A percentile compares a stretch with the other conserved stretches of the same genome.
Evolutionary conservation across 2,113 vertebrate species (phyloP).

Genomic region (Neogobius melanostomus): DNA sequence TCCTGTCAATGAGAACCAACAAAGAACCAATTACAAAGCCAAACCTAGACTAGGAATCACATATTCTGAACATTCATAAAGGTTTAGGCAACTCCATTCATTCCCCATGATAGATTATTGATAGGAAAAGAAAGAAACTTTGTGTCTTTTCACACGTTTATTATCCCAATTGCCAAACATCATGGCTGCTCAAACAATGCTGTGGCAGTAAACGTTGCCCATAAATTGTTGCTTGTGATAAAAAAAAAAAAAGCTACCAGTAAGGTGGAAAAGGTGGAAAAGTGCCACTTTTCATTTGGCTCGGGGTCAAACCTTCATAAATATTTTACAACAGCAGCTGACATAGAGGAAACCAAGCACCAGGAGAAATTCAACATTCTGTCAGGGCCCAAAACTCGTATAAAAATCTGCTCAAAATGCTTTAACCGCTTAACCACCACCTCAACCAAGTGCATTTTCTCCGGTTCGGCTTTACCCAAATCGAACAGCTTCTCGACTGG

Average conservation of each 20-base stretch:
- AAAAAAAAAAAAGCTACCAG: slow-evolving; percentile 3
- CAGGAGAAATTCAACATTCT: background rate
- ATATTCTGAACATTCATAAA: background rate
- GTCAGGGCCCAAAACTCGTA: background rate
- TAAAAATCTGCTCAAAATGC: too few relatives aligned
- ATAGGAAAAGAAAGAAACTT: too few relatives aligned
- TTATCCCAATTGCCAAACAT: background rate
- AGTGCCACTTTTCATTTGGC: slow-evolving; percentile 8
- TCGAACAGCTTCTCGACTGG: too few relatives aligned
- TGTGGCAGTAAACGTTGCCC: background rate
- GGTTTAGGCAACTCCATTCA: too few relatives aligned
- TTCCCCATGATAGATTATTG: background rate
- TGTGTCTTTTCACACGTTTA: too few relatives aligned
- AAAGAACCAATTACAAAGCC: background rate
- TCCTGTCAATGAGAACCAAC: slow-evolving; percentile 64
- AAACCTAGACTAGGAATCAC: background rate
- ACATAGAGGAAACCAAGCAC: background rate
- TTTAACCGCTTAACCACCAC: too few relatives aligned
- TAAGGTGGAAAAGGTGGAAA: background rate
- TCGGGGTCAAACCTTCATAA: background rate
- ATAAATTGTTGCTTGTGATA: background rate
- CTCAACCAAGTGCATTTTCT: too few relatives aligned
- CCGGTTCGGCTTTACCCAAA: too few relatives aligned
- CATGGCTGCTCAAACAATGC: background rate
- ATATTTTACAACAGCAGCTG: slow-evolving; percentile 10